Base-by-base conservation (phyloP, 2,113 vertebrate species). In the Hippocampus mohnikei region DNA sequence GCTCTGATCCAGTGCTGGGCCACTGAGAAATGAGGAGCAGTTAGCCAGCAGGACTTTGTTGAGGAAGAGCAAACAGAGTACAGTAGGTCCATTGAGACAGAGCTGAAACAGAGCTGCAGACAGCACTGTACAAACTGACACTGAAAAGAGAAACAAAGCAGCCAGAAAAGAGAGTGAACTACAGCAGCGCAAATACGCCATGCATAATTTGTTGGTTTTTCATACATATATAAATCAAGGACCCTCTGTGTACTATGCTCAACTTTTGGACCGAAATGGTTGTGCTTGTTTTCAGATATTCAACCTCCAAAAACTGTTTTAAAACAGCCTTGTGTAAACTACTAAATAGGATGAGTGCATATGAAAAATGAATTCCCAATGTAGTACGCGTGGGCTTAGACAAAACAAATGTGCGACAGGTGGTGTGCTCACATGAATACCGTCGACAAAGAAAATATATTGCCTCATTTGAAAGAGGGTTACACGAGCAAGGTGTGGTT, bases 401-500 rank as follows among this genome's bases (percentile, higher is more conserved):
- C 55, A 70, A 33, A 69, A 61, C 48, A 74, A 37, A 72, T 40
- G 18, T 75, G 73, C 79, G 33, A 72, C 87, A 85, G 79, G 71
- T 87, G 80, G 71, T 76, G 66, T 74, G 72, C 71, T 25, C 72
- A 82, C 83, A 79, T 86, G 81, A 87, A 82, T 53, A 27, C 55
- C 67, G 77, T 67, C 82, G 82, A 82, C 86, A 89, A 74, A 87
- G 66, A 56, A 60, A 46, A 70, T 50, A 65, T 70, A 74, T 87
- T 88, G 78, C 85, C 68, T 81, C 50, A 2, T 53, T 67, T 81
- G 70, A 84, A 81, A 81, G 64, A 85, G 77, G 81, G 84, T 82
- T 81, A 82, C 60, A 74, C 70, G 59, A 81, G 61, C 56, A 86
- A 90, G 88, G 88, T 87, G 86, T 87, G 89, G 84, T 67, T 83